phyloP scores from a whole-genome alignment of 1,140 invertebrate species.

The Hormaphis cornu region DNA sequence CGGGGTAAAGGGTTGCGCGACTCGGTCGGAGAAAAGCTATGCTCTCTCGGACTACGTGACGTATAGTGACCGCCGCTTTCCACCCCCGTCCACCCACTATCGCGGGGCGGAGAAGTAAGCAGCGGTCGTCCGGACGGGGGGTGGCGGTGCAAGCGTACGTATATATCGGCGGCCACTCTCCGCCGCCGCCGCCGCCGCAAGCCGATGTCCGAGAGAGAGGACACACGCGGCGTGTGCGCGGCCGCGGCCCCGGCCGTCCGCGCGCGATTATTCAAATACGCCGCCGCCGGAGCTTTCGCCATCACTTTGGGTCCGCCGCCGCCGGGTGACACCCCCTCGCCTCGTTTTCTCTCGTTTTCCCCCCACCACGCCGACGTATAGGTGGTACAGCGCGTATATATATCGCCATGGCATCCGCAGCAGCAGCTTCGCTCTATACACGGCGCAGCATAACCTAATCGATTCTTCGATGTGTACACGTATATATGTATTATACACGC shows the following conservation, averaged over 20 bases:
- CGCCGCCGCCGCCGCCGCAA: constrained; percentile 2
- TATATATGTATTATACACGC: too few relatives aligned
- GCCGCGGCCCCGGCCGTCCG: constrained; percentile 19
- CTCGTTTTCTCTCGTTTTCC: not conserved
- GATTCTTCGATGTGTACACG: constrained; percentile 32
- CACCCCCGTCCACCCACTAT: not conserved
- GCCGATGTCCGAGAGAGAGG: constrained; percentile 30
- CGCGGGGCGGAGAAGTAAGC: not conserved
- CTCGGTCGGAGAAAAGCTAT: constrained; percentile 28
- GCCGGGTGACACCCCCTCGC: constrained; percentile 13
- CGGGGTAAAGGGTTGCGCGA: constrained; percentile 23
- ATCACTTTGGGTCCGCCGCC: constrained; percentile 27
- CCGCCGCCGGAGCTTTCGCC: constrained; percentile 21
- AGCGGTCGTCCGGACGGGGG: not conserved
- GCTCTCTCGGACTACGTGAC: constrained; percentile 26
- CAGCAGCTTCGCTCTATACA: constrained; percentile 18
- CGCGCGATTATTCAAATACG: constrained; percentile 32
- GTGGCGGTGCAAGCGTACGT: not conserved
- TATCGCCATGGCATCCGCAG: not conserved
- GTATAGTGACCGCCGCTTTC: constrained; percentile 25
- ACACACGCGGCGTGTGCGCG: too few relatives aligned
- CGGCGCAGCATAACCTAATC: constrained; percentile 33
- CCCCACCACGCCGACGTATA: not conserved
- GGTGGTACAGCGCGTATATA: too few relatives aligned
- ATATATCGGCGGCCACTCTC: not conserved